Conservation (phyloP, 2,888 invertebrate genomes). For the Arge pagana region DNA sequence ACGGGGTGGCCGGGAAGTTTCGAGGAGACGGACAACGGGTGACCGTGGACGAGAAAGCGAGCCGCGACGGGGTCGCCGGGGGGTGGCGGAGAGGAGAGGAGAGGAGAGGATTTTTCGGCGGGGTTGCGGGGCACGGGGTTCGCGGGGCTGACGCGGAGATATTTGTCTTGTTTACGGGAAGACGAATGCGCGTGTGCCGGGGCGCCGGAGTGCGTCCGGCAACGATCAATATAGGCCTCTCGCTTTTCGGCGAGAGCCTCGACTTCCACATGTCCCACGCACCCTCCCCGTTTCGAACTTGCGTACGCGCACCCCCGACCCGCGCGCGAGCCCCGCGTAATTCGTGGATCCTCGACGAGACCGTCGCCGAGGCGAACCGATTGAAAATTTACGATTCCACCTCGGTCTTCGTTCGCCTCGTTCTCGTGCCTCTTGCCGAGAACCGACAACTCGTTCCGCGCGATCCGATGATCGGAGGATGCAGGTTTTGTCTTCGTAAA, state of each 20-base stretch:
- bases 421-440: too few relatives aligned
- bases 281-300: constrained; percentile 30
- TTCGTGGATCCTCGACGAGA: background rate
- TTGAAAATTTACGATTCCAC: constrained; percentile 36
- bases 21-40: constrained; percentile 4
- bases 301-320: constrained; percentile 6
- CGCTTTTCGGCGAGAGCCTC: too few relatives aligned
- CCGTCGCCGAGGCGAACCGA: constrained; percentile 14
- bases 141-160: constrained; percentile 53
- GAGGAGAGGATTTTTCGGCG: constrained; percentile 8
- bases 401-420: too few relatives aligned
- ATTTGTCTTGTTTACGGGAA: constrained; percentile 58
- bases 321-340: constrained; percentile 10
- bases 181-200: constrained; percentile 57
- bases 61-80: background rate
- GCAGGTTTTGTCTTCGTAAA: too few relatives aligned
- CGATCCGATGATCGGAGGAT: too few relatives aligned
- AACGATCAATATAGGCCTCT: constrained; percentile 37
- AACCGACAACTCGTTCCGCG: too few relatives aligned
- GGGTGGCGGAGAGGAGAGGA: background rate
- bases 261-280: constrained; percentile 27
- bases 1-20: constrained; percentile 2
- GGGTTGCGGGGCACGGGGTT: constrained; percentile 29
- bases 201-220: constrained; percentile 22
- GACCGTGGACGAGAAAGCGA: background rate